Evolutionary conservation across 1,140 invertebrate genomes (phyloP).

Genomic region (Lasaia peninsularis): DNA sequence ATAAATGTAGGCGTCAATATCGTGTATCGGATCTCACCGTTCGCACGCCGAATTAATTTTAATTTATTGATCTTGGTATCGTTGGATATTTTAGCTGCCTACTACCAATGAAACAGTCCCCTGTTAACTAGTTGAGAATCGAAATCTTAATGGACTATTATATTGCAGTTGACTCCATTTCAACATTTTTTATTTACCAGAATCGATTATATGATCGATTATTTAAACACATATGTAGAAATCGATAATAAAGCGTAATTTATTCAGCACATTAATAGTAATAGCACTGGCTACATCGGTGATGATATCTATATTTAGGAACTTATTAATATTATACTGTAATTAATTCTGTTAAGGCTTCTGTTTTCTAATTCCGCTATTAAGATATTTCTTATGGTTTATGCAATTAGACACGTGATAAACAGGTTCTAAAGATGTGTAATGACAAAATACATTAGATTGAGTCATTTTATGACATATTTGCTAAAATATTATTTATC

Average conservation of each 20-base stretch:
- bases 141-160: conserved; percentile 1
- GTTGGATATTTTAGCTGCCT: conserved; percentile 67
- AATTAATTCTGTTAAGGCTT: conserved; percentile 5
- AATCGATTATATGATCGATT: conserved; percentile 3
- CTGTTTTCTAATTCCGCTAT: conserved; percentile 5
- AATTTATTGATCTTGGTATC: conserved; percentile 74
- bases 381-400: conserved; percentile 3
- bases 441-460: neutral
- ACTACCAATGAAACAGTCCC: conserved; percentile 46
- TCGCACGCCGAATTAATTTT: conserved; percentile 77
- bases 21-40: conserved; percentile 71
- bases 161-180: neutral
- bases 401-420: neutral
- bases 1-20: conserved; percentile 76
- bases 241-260: conserved; percentile 2
- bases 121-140: conserved; percentile 9
- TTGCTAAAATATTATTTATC: too few species aligned
- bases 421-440: conserved; percentile 1
- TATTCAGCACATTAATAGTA: conserved; percentile 6
- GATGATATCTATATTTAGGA: conserved; percentile 17
- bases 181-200: neutral
- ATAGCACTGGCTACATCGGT: conserved; percentile 4
- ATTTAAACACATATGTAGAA: neutral
- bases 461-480: neutral
- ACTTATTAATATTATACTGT: conserved; percentile 12